phyloP scores from a whole-genome alignment of 2,888 invertebrate genomes.

The Theretra japonica region DNA sequence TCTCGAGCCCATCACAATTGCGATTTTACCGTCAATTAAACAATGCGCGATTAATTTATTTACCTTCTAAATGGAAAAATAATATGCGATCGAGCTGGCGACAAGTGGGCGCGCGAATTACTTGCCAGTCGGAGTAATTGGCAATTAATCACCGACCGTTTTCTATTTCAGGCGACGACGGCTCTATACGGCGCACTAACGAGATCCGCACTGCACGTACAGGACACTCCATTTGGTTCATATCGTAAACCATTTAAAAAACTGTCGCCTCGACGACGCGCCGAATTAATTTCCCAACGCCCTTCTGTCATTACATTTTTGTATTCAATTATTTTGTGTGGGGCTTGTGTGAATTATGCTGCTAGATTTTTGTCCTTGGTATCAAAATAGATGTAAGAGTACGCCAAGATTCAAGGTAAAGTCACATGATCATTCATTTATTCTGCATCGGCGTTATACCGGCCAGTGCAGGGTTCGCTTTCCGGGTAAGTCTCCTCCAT shows the following conservation, averaged over 20 bases:
- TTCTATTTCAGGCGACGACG: conserved; percentile 77
- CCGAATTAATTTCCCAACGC: conserved; percentile 12
- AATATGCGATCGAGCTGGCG: conserved; percentile 64
- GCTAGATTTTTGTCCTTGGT: too few relatives aligned
- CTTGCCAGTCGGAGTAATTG: conserved; percentile 79
- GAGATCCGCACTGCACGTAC: conserved; percentile 60
- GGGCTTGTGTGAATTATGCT: not conserved
- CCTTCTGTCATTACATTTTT: not conserved
- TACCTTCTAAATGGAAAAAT: conserved; percentile 59
- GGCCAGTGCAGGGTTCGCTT: too few relatives aligned
- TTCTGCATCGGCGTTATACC: too few relatives aligned
- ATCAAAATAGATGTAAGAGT: too few relatives aligned
- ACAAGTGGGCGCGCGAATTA: conserved; percentile 78
- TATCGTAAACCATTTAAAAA: conserved; percentile 24
- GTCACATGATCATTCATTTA: too few relatives aligned
- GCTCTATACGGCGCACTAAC: conserved; percentile 52
- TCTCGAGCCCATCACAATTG: not conserved
- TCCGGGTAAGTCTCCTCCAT: too few relatives aligned
- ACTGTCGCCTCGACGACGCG: conserved; percentile 19
- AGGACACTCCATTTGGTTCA: conserved; percentile 39
- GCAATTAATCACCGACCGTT: conserved; percentile 82
- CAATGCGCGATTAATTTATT: conserved; percentile 57
- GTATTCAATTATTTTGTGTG: not conserved
- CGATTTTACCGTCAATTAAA: conserved; percentile 26
- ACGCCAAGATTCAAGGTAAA: too few relatives aligned